phyloP scores from a whole-genome alignment of 2,888 invertebrate species.

The Dasysyrphus tricinctus region DNA sequence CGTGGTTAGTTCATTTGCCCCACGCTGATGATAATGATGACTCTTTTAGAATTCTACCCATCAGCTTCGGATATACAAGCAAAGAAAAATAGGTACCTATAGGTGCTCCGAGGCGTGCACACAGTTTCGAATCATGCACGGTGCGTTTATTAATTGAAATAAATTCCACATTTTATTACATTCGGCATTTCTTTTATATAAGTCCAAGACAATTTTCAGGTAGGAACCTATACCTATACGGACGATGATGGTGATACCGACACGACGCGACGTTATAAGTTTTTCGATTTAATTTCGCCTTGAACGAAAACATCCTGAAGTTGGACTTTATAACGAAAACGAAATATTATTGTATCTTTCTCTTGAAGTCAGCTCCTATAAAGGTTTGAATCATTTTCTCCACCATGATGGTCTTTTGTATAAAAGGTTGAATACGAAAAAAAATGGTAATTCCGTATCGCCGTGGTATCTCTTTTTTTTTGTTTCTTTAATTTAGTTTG shows the following conservation, averaged over 20 bases:
- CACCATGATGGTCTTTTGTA: neutral
- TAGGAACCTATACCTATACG: neutral
- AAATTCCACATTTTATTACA: constrained; percentile 74
- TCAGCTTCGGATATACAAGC: constrained; percentile 43
- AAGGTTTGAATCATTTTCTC: constrained; percentile 2
- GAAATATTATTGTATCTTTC: constrained; percentile 29
- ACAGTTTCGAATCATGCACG: constrained; percentile 63
- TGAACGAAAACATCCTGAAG: constrained; percentile 11
- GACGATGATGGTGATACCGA: neutral
- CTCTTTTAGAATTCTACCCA: constrained; percentile 73
- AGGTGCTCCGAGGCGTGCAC: constrained; percentile 18
- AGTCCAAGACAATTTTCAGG: constrained; percentile 13
- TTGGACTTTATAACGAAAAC: neutral
- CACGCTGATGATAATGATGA: constrained; percentile 68
- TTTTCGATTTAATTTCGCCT: constrained; percentile 22
- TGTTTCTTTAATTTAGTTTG: constrained; percentile 32
- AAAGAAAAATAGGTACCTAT: constrained; percentile 21
- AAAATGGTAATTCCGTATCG: constrained; percentile 59
- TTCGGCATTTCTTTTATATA: constrained; percentile 71
- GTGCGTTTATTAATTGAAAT: constrained; percentile 76
- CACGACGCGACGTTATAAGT: neutral
- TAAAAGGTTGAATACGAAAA: constrained; percentile 10
- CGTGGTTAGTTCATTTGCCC: constrained; percentile 67
- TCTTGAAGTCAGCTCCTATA: neutral
- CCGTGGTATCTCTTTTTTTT: constrained; percentile 49